A percentile compares a stretch with the other conserved stretches of the same genome.
Evolutionary conservation across 2,888 invertebrate genomes (phyloP).

Genomic region (Argyra leucocephala): DNA sequence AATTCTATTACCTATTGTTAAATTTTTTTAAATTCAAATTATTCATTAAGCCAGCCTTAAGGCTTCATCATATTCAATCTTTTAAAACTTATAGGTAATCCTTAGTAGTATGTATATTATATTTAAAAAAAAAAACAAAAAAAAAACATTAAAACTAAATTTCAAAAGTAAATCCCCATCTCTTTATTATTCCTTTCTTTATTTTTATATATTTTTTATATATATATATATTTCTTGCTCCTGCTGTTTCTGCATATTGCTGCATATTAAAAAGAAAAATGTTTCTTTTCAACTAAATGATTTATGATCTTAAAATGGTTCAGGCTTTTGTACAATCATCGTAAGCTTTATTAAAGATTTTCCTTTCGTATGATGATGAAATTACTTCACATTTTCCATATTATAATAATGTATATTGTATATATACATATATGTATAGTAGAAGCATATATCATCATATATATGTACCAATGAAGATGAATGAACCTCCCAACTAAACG

Average conservation of each 20-base stretch:
- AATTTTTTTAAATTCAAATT: too few species aligned
- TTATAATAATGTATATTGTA: too few species aligned
- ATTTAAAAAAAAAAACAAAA: too few species aligned
- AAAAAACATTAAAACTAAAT: too few species aligned
- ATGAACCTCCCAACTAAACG: slow-evolving; percentile 4
- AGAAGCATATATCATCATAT: neutral
- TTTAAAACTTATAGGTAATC: too few species aligned
- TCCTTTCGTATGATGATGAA: neutral
- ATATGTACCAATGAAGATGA: neutral
- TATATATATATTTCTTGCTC: neutral
- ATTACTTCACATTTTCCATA: neutral
- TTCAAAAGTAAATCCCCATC: neutral
- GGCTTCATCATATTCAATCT: too few species aligned
- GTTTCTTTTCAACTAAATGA: slow-evolving; percentile 4
- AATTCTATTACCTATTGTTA: too few species aligned
- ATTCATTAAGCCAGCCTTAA: too few species aligned
- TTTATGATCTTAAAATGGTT: neutral
- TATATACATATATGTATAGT: neutral
- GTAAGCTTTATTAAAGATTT: slow-evolving; percentile 6
- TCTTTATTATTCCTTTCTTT: neutral
- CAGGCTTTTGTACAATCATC: neutral
- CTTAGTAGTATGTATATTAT: too few species aligned
- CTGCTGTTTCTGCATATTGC: neutral
- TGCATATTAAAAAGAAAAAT: neutral
- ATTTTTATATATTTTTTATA: neutral